Percentiles rank a stretch among this genome's conserved stretches.
Evolutionary conservation across 2,888 invertebrate genomes (phyloP).

Genomic region (Coenonympha arcania): DNA sequence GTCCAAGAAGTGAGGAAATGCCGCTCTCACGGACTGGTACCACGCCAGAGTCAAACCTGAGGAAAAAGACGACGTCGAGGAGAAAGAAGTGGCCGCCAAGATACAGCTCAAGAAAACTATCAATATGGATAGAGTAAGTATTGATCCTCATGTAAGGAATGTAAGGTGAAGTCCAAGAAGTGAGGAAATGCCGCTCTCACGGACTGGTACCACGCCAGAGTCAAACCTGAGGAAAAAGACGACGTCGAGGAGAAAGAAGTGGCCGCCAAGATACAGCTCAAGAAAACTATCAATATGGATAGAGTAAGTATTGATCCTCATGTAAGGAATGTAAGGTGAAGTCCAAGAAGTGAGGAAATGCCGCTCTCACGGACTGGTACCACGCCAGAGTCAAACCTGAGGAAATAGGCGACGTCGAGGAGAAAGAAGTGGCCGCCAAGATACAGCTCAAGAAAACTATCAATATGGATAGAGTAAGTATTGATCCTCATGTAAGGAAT

Average conservation of each 20-base stretch:
- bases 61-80: too few relatives aligned
- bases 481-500: too few relatives aligned
- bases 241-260: too few relatives aligned
- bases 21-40: slow-evolving; percentile 46
- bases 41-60: slow-evolving; percentile 52
- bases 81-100: too few relatives aligned
- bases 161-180: slow-evolving; percentile 54
- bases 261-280: too few relatives aligned
- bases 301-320: too few relatives aligned
- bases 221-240: slow-evolving; percentile 37
- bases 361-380: slow-evolving; percentile 46
- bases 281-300: too few relatives aligned
- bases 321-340: slow-evolving; percentile 57
- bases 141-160: too few relatives aligned
- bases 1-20: slow-evolving; percentile 43
- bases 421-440: slow-evolving; percentile 47
- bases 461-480: slow-evolving; percentile 56
- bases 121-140: too few relatives aligned
- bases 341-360: slow-evolving; percentile 43
- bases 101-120: too few relatives aligned
- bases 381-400: slow-evolving; percentile 52
- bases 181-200: slow-evolving; percentile 31
- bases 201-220: slow-evolving; percentile 60
- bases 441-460: slow-evolving; percentile 59
- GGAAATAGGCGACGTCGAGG: slow-evolving; percentile 27